A percentile compares a stretch with the other conserved stretches of the same genome.
These are phyloP conservation scores for Tetragnatha montana DNA, from an alignment of 2,888 invertebrate genomes.

Conservation along the genomic window DNA sequence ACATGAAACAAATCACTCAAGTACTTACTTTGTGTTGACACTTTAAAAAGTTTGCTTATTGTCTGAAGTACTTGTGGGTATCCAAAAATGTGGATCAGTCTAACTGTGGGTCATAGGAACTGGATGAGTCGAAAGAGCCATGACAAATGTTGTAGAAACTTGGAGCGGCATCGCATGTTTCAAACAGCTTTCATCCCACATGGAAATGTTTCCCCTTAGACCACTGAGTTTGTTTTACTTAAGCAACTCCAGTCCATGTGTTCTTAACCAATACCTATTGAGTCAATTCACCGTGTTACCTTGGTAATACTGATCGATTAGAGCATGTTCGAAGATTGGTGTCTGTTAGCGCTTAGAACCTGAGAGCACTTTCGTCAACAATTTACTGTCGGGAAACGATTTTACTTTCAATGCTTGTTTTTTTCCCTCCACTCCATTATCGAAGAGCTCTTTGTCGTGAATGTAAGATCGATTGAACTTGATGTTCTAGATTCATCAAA, in stretches of 20 bases:
- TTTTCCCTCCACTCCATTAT: slow-evolving; percentile 15
- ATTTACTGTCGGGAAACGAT: slow-evolving; percentile 31
- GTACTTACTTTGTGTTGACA: too few relatives aligned
- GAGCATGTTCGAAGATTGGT: slow-evolving; percentile 53
- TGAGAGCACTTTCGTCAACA: slow-evolving; percentile 29
- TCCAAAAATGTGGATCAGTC: too few relatives aligned
- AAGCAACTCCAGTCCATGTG: slow-evolving; percentile 18
- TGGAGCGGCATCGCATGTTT: not conserved
- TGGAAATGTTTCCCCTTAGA: not conserved
- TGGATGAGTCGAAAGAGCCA: too few relatives aligned
- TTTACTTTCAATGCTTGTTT: slow-evolving; percentile 23
- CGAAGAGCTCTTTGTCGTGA: slow-evolving; percentile 19
- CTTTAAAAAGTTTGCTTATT: too few relatives aligned
- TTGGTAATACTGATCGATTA: slow-evolving; percentile 68
- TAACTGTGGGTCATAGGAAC: too few relatives aligned
- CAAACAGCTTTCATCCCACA: not conserved
- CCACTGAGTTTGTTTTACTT: slow-evolving; percentile 20
- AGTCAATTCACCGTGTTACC: slow-evolving; percentile 64
- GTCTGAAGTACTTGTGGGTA: too few relatives aligned
- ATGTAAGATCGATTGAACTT: not conserved
- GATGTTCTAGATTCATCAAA: slow-evolving; percentile 5
- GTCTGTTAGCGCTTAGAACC: slow-evolving; percentile 54
- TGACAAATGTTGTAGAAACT: too few relatives aligned
- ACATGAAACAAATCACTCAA: too few relatives aligned
- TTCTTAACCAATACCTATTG: slow-evolving; percentile 57